A percentile compares a stretch with the other conserved stretches of the same genome.
These are phyloP conservation scores for Drosophila lacicola DNA, from an alignment of 2,888 invertebrate species.

Conservation along the genomic window DNA sequence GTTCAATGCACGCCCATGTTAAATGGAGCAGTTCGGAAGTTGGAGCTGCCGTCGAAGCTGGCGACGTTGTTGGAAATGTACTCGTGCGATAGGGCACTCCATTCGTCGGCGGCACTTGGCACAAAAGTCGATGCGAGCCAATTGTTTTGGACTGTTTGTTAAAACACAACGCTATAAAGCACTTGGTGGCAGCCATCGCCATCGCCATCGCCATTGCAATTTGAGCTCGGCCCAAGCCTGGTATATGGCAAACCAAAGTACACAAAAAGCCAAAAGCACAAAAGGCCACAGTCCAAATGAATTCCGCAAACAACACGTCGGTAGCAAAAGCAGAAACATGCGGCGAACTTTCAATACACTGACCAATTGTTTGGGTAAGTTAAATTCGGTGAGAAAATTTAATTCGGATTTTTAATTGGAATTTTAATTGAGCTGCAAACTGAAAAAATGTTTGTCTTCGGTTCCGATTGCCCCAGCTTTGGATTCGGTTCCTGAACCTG, in stretches of 20 bases:
- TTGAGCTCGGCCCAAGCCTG: constrained; percentile 23
- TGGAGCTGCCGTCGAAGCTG: neutral
- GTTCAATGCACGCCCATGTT: constrained; percentile 69
- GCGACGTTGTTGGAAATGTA: constrained; percentile 15
- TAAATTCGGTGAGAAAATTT: neutral
- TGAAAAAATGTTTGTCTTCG: too few species aligned
- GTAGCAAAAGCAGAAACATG: neutral
- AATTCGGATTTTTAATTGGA: neutral
- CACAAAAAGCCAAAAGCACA: constrained; percentile 38
- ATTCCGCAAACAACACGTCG: constrained; percentile 39
- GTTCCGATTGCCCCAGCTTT: too few species aligned
- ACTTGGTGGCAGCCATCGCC: constrained; percentile 43
- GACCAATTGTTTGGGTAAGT: neutral
- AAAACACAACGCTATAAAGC: constrained; percentile 67
- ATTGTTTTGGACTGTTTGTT: constrained; percentile 71
- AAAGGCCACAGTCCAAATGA: constrained; percentile 44
- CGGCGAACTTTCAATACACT: constrained; percentile 26
- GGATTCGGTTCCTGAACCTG: too few species aligned
- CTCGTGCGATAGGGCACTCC: constrained; percentile 45
- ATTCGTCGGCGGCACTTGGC: constrained; percentile 59
- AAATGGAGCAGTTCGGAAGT: constrained; percentile 45
- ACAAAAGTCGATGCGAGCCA: constrained; percentile 65
- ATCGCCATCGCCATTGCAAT: constrained; percentile 15
- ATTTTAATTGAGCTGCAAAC: neutral
- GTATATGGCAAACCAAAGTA: constrained; percentile 32